Evolutionary conservation across 1,140 invertebrate genomes (phyloP).

Genomic region (Euwallacea similis): DNA sequence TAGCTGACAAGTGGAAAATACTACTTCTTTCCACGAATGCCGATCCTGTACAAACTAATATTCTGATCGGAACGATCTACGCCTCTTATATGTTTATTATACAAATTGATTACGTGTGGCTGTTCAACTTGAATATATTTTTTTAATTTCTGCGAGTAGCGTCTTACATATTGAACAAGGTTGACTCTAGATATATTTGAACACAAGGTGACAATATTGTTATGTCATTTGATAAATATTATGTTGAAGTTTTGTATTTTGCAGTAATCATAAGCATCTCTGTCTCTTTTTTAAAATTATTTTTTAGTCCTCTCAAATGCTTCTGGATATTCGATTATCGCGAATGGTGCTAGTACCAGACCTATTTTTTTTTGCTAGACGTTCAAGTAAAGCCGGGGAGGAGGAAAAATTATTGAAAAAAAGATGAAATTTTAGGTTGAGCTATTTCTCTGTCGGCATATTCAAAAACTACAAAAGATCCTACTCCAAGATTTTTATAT

Average conservation of each 20-base stretch:
- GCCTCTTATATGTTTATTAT: slow-evolving; percentile 47
- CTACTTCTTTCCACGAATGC: slow-evolving; percentile 50
- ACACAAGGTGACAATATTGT: slow-evolving; percentile 42
- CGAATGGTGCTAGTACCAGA: slow-evolving; percentile 36
- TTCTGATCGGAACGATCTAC: slow-evolving; percentile 48
- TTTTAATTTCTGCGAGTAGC: slow-evolving; percentile 39
- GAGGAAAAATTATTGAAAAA: slow-evolving; percentile 42
- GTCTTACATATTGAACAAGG: slow-evolving; percentile 36
- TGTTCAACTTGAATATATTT: slow-evolving; percentile 43
- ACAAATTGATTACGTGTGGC: slow-evolving; percentile 40
- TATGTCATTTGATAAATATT: slow-evolving; percentile 38
- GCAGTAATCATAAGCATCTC: slow-evolving; percentile 27
- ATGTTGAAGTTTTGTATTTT: slow-evolving; percentile 8
- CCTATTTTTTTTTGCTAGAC: slow-evolving; percentile 26
- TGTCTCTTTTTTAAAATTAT: slow-evolving; percentile 29
- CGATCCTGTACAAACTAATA: slow-evolving; percentile 43
- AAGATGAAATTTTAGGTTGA: slow-evolving; percentile 21
- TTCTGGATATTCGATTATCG: slow-evolving; percentile 30
- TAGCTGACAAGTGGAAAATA: slow-evolving; percentile 47
- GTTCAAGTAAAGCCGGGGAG: slow-evolving; percentile 30
- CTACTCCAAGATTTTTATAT: slow-evolving; percentile 9
- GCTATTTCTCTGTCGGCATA: slow-evolving; percentile 6
- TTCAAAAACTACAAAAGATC: slow-evolving; percentile 10
- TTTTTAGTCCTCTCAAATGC: not conserved
- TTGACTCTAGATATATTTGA: slow-evolving; percentile 35